Conservation (phyloP, 2,113 vertebrate species). For the Daphoenositta chrysoptera region DNA sequence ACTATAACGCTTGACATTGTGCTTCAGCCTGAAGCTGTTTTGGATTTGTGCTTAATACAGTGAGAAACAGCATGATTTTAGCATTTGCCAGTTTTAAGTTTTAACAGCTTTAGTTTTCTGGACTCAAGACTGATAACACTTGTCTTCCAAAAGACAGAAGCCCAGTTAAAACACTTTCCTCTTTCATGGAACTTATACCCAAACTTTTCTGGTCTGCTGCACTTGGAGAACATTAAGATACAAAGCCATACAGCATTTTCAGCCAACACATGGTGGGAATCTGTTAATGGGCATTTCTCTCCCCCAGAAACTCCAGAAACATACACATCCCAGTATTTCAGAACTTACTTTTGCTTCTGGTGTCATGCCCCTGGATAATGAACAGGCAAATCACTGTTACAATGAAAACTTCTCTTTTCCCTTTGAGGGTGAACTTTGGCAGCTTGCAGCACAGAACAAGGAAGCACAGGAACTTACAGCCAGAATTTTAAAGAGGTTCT, state of each 20-base stretch:
- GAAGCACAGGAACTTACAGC: not conserved
- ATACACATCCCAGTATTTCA: not conserved
- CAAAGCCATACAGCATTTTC: not conserved
- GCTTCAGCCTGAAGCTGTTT: not conserved
- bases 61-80: not conserved
- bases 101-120: not conserved
- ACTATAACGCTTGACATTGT: not conserved
- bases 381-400: not conserved
- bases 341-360: not conserved
- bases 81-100: not conserved
- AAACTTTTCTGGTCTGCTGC: not conserved
- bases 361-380: not conserved
- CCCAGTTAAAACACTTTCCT: not conserved
- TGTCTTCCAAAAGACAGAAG: not conserved
- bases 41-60: not conserved
- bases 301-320: not conserved
- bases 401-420: not conserved
- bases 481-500: conserved; percentile 38
- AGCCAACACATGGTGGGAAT: not conserved
- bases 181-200: not conserved
- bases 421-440: not conserved
- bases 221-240: not conserved
- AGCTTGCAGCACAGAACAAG: not conserved
- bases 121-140: not conserved
- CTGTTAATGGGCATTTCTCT: not conserved